Percentiles rank a stretch among this genome's conserved stretches.
Conservation (phyloP, 2,888 invertebrate genomes). For the Nemotelus pantherinus region DNA sequence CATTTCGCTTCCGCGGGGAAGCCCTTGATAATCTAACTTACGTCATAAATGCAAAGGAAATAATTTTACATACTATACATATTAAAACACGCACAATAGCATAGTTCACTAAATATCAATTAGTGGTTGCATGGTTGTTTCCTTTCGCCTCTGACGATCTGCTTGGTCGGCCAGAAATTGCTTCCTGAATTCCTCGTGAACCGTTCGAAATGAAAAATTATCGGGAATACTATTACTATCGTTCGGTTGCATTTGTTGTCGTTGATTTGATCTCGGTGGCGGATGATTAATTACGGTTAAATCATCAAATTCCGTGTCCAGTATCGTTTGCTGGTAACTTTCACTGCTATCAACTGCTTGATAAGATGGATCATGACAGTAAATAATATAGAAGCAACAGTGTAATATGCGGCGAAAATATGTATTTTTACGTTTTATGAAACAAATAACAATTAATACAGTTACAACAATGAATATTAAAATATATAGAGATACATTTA, state of each 20-base stretch:
- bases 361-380: constrained; percentile 39
- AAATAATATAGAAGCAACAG: constrained; percentile 32
- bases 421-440: background rate
- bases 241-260: constrained; percentile 22
- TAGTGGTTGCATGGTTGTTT: constrained; percentile 57
- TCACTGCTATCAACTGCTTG: constrained; percentile 32
- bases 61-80: no score
- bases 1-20: no score
- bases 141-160: constrained; percentile 56
- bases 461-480: constrained; percentile 11
- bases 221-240: constrained; percentile 2
- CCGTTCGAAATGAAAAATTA: constrained; percentile 47
- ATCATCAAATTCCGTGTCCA: constrained; percentile 15
- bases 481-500: constrained; percentile 5
- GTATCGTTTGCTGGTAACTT: background rate
- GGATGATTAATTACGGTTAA: constrained; percentile 12
- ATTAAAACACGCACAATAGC: no score
- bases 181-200: constrained; percentile 59
- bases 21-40: no score
- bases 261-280: background rate
- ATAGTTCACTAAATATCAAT: constrained; percentile 58
- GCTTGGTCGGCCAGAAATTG: constrained; percentile 59
- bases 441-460: constrained; percentile 30
- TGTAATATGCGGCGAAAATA: constrained; percentile 5
- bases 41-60: no score